These are phyloP conservation scores for Lampropteryx suffumata DNA, from an alignment of 2,888 invertebrate genomes.

Conservation along the genomic window DNA sequence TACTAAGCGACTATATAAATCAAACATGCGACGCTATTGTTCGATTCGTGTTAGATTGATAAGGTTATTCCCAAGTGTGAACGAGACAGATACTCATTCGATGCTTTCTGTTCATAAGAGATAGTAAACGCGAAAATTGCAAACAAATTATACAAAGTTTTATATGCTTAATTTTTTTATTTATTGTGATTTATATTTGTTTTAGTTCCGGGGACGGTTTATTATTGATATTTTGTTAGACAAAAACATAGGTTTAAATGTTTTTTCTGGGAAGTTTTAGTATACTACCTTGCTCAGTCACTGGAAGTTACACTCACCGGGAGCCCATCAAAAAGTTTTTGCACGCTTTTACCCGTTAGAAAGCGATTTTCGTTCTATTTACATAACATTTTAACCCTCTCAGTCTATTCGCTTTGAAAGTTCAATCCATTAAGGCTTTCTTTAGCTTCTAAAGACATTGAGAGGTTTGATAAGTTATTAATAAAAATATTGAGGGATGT, in stretches of 20 bases:
- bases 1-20: constrained; percentile 83
- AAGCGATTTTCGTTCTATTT: constrained; percentile 68
- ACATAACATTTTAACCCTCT: constrained; percentile 66
- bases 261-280: constrained; percentile 37
- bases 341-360: constrained; percentile 63
- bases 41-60: constrained; percentile 83
- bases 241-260: too few relatives aligned
- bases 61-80: constrained; percentile 80
- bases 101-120: constrained; percentile 74
- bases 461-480: constrained; percentile 27
- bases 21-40: constrained; percentile 82
- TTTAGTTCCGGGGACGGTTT: background rate
- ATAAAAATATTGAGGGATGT: too few relatives aligned
- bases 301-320: constrained; percentile 39
- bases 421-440: constrained; percentile 57
- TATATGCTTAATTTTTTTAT: too few relatives aligned
- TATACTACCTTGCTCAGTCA: constrained; percentile 40
- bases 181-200: background rate
- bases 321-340: constrained; percentile 70
- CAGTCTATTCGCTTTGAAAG: constrained; percentile 55
- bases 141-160: constrained; percentile 28
- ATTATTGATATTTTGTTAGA: background rate
- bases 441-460: constrained; percentile 3
- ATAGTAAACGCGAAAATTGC: constrained; percentile 56
- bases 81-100: constrained; percentile 76